Base-by-base conservation (phyloP, 2,888 invertebrate species). In the Drosophila nigricruria region DNA sequence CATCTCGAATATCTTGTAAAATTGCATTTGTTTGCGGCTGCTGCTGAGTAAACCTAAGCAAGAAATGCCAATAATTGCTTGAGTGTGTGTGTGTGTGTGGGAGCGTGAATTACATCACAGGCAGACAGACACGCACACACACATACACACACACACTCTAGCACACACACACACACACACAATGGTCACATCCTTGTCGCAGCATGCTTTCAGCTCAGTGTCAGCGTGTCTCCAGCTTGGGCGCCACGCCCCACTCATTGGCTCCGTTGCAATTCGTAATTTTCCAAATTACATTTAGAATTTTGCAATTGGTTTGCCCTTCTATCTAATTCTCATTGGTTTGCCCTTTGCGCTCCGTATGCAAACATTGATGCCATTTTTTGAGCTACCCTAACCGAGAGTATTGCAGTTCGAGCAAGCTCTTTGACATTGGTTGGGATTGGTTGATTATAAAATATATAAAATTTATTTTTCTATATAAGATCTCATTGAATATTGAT, bases 241-340 rank as follows among this genome's bases (percentile, higher is more conserved):
- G 10, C 40, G 49, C 53, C 40, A 16, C 27, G 30, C 23, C 30
- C 23, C 38, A n/a, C n/a, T 40, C 62, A 47, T 54, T 64, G 59
- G 52, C 64, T 66, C 65, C 54, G 34, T 66, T 50, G 62, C 62
- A 68, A 40, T 73, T 72, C 58, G 73, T 82, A 85, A 85, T 88
- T 78, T 82, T 86, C 77, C 61, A 85, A 85, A 85, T 86, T 78
- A 82, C 74, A 81, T 88, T 81, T 80, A 49, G 66, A 78, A 76
- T 70, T 82, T 82, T 80, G 72, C 76, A 79, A 72, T 78, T 77
- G 61, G 47, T 66, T 57, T 61, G 64, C 64, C 58, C 54, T 62
- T 60, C n/a, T n/a, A n/a, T n/a, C n/a, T n/a, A n/a, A n/a, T n/a
- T n/a, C n/a, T n/a, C n/a, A 72, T 78, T 77, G 61, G 47, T 66